Evolutionary conservation across 1,140 invertebrate genomes (phyloP).

Genomic region (Mesaphorura yosii): DNA sequence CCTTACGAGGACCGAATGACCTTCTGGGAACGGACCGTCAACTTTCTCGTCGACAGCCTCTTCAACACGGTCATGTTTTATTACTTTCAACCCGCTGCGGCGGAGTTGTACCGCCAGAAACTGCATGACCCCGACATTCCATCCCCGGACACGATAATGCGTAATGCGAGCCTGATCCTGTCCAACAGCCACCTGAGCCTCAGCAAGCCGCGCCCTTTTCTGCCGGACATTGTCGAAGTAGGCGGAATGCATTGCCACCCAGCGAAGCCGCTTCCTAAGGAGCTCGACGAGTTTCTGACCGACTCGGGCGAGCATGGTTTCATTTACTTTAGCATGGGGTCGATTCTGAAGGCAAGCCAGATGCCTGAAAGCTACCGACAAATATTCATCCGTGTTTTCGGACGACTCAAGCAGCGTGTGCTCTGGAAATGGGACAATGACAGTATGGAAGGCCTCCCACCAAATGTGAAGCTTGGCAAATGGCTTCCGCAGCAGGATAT

Average conservation of each 20-base stretch:
- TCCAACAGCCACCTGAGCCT: constrained; percentile 15
- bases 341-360: constrained; percentile 1
- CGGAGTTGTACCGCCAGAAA: neutral
- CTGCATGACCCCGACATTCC: constrained; percentile 1
- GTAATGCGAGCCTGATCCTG: constrained; percentile 19
- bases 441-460: constrained; percentile 31
- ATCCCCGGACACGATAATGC: constrained; percentile 1
- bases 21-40: constrained; percentile 1
- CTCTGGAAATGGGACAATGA: constrained; percentile 57
- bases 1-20: constrained; percentile 4
- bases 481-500: constrained; percentile 56
- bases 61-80: neutral
- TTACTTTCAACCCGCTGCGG: neutral
- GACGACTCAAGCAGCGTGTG: constrained; percentile 45
- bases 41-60: neutral
- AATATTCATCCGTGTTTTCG: constrained; percentile 14
- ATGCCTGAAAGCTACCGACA: constrained; percentile 13
- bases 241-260: constrained; percentile 29
- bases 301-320: constrained; percentile 43
- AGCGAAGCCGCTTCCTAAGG: constrained; percentile 33
- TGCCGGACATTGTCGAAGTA: constrained; percentile 12
- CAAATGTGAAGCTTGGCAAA: constrained; percentile 49
- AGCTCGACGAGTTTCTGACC: constrained; percentile 29
- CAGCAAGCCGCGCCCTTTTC: neutral
- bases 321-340: constrained; percentile 59